Evolutionary conservation across 2,113 vertebrate species (phyloP).

Genomic region (Pomatostomus ruficeps): DNA sequence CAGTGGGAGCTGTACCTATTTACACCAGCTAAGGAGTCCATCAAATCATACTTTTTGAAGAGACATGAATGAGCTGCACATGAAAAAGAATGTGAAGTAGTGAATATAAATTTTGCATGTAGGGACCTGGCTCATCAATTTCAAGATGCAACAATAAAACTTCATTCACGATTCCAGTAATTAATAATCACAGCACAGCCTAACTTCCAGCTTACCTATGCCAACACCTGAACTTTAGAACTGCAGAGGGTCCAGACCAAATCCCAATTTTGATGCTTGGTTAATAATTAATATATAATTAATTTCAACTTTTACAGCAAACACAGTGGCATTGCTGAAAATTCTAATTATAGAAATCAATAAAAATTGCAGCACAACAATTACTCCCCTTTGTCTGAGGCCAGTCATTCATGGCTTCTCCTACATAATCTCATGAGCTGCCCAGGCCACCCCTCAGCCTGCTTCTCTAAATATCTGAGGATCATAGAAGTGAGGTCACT

Average conservation of each 20-base stretch:
- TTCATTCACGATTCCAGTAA: neutral
- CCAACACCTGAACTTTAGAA: neutral
- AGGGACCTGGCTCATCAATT: neutral
- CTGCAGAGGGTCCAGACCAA: neutral
- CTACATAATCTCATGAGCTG: slow-evolving; percentile 44
- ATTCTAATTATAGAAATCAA: slow-evolving; percentile 49
- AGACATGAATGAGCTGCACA: slow-evolving; percentile 2
- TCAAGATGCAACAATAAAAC: neutral
- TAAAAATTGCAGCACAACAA: slow-evolving; percentile 52
- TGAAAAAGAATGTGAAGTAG: neutral
- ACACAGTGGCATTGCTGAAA: neutral
- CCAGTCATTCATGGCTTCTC: slow-evolving; percentile 48
- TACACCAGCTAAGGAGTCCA: neutral
- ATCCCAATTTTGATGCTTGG: neutral
- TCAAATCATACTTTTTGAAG: neutral
- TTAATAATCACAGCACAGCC: neutral
- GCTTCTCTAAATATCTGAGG: slow-evolving; percentile 30
- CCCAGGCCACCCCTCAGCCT: neutral
- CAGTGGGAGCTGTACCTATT: neutral
- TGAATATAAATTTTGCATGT: neutral
- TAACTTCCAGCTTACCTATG: neutral
- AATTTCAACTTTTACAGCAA: neutral
- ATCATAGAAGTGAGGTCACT: slow-evolving; percentile 67
- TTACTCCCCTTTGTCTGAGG: slow-evolving; percentile 44
- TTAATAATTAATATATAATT: slow-evolving; percentile 30